These are phyloP conservation scores for Elysia chlorotica DNA, from an alignment of 1,140 invertebrate species.

Conservation along the genomic window DNA sequence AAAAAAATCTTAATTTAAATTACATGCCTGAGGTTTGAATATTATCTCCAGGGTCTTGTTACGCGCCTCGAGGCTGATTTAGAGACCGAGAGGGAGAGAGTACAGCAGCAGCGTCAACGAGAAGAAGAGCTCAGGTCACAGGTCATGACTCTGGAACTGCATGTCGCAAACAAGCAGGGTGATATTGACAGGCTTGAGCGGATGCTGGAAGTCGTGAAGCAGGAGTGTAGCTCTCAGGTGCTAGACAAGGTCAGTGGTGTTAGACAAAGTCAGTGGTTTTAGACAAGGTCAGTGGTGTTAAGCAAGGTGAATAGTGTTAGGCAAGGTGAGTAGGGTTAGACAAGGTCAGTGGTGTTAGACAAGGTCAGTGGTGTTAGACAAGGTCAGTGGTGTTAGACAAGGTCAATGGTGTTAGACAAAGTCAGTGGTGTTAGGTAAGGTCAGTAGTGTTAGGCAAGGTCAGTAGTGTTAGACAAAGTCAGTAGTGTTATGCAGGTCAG, in stretches of 20 bases:
- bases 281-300: no score
- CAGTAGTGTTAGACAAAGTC: no score
- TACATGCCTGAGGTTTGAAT: background rate
- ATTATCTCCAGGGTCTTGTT: background rate
- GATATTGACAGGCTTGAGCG: conserved; percentile 48
- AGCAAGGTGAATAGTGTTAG: no score
- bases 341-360: no score
- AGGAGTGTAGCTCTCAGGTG: conserved; percentile 47
- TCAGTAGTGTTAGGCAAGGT: no score
- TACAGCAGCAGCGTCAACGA: conserved; percentile 32
- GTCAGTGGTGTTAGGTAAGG: no score
- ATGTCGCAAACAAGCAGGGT: conserved; percentile 42
- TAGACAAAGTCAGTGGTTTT: no score
- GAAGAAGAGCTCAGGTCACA: conserved; percentile 40
- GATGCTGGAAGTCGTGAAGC: conserved; percentile 46
- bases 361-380: no score
- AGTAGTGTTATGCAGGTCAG: no score
- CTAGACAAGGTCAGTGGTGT: conserved; percentile 41
- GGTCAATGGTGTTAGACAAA: no score
- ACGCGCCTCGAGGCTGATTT: conserved; percentile 27
- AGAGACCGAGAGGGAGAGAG: conserved; percentile 41
- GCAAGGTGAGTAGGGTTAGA: no score
- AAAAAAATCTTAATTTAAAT: background rate
- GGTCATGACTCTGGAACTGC: conserved; percentile 36
- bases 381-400: no score